Evolutionary conservation across 2,113 vertebrate genomes (phyloP).

Genomic region (Platysteira castanea): DNA sequence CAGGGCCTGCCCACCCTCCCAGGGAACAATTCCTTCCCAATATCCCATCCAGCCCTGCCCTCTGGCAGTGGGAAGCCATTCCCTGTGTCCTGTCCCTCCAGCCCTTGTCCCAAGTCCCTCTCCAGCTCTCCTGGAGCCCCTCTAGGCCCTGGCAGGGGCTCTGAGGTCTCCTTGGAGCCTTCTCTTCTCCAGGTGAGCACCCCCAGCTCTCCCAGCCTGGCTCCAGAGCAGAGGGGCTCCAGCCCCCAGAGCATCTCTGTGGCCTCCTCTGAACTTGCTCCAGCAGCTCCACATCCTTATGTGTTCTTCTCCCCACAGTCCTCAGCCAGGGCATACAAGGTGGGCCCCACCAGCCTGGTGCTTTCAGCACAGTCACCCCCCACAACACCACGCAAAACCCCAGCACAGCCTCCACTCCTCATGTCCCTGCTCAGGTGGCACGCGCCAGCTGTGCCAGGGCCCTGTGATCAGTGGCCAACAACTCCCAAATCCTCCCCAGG

Average conservation of each 20-base stretch:
- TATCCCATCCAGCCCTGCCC: background rate
- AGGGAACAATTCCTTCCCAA: background rate
- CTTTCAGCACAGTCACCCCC: background rate
- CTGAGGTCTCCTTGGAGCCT: background rate
- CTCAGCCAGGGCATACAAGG: background rate
- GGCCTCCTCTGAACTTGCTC: background rate
- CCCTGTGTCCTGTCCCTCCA: background rate
- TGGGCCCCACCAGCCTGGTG: accelerated
- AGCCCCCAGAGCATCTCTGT: accelerated
- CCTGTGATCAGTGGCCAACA: accelerated
- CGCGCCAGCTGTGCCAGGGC: background rate
- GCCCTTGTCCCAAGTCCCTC: background rate
- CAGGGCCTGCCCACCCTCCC: accelerated
- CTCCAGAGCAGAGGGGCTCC: background rate
- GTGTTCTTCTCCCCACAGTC: background rate
- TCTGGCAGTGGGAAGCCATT: background rate
- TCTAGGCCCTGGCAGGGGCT: accelerated
- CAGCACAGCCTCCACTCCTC: background rate
- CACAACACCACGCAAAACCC: background rate
- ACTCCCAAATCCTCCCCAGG: background rate
- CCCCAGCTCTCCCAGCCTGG: background rate
- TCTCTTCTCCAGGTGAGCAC: accelerated
- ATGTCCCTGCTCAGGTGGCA: accelerated
- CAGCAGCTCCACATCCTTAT: background rate
- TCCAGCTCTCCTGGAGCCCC: background rate